These are phyloP conservation scores for Incurvaria masculella DNA, from an alignment of 2,888 invertebrate genomes.

Conservation along the genomic window DNA sequence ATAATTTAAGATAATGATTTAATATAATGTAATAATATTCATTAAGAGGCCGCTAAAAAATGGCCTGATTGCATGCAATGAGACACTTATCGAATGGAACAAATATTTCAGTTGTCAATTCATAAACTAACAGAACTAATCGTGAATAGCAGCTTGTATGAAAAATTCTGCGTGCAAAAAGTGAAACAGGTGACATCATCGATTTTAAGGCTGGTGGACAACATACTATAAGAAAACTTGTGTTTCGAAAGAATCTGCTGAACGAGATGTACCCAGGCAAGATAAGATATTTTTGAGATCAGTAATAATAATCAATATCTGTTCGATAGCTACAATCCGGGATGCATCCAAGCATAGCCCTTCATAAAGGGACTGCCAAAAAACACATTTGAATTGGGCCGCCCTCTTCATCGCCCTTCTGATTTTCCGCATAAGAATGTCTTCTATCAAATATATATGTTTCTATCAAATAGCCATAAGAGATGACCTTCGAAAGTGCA, in stretches of 20 bases:
- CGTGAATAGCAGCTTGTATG: not conserved
- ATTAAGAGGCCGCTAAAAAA: too few relatives aligned
- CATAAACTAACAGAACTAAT: not conserved
- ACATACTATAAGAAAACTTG: not conserved
- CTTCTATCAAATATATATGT: not conserved
- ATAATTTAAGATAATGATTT: too few relatives aligned
- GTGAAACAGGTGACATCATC: not conserved
- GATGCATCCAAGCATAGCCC: not conserved
- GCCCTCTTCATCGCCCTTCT: not conserved
- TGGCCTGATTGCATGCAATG: not conserved
- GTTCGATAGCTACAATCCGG: not conserved
- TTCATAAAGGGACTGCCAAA: not conserved
- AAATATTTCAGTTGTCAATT: too few relatives aligned
- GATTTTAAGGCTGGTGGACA: not conserved
- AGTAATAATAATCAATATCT: not conserved
- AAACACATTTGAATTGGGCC: not conserved
- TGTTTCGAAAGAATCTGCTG: not conserved
- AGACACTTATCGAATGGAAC: too few relatives aligned
- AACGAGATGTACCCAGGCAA: not conserved
- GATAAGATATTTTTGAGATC: not conserved
- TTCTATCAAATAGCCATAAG: not conserved
- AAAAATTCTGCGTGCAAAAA: not conserved
- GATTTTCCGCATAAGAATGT: not conserved
- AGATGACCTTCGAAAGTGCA: not conserved
- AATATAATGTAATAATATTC: too few relatives aligned